phyloP scores from a whole-genome alignment of 1,140 invertebrate genomes.

The Bombus pyrosoma region DNA sequence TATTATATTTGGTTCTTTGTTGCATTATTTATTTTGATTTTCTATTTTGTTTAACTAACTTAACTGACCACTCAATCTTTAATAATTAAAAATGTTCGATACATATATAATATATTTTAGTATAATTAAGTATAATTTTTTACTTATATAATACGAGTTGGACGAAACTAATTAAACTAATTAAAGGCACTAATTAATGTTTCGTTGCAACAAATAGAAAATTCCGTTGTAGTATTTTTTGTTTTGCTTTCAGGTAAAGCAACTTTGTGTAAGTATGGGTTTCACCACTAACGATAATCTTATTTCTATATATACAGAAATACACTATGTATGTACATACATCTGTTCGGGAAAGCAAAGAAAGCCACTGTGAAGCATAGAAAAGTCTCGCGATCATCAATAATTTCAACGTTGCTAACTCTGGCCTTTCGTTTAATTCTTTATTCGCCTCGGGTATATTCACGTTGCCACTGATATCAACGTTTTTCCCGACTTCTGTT shows the following conservation, averaged over 20 bases:
- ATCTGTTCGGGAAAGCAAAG: neutral
- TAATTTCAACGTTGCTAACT: constrained; percentile 25
- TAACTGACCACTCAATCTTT: too few species aligned
- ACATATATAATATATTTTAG: neutral
- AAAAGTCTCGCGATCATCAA: constrained; percentile 7
- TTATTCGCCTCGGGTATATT: constrained; percentile 18
- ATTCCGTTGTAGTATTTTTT: neutral
- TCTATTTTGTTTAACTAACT: neutral
- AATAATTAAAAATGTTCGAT: too few species aligned
- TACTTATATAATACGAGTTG: neutral
- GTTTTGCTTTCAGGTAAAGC: neutral
- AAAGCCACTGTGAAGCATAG: neutral
- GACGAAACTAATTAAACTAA: too few species aligned
- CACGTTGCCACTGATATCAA: neutral
- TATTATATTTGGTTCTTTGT: neutral
- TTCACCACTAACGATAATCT: neutral
- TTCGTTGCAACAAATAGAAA: neutral
- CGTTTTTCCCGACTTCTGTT: neutral
- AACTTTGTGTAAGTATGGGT: too few species aligned
- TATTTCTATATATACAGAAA: neutral
- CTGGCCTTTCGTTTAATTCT: constrained; percentile 30
- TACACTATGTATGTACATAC: too few species aligned
- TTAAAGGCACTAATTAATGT: neutral
- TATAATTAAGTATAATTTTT: too few species aligned
- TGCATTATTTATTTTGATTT: neutral